Evolutionary conservation across 2,888 invertebrate species (phyloP).

Genomic region (Lithosia quadra): DNA sequence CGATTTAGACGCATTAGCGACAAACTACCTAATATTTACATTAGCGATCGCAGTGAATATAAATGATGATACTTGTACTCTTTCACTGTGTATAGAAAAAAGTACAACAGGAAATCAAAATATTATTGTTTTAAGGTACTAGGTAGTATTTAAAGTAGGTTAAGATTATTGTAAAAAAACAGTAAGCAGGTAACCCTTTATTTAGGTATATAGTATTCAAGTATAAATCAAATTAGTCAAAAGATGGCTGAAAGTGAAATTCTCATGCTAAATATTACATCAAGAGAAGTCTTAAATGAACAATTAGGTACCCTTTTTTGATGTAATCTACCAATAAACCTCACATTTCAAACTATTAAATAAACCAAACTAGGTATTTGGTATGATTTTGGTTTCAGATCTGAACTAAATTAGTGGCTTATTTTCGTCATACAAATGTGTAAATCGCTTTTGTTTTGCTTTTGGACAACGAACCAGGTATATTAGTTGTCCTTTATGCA

Average conservation of each 20-base stretch:
- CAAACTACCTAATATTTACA: slow-evolving; percentile 40
- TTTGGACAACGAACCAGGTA: slow-evolving; percentile 55
- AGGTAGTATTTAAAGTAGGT: too few relatives aligned
- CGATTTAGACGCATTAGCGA: slow-evolving; percentile 52
- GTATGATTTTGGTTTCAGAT: background rate
- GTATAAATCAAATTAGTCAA: background rate
- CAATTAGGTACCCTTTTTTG: background rate
- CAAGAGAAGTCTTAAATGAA: background rate
- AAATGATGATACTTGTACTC: background rate
- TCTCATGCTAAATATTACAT: background rate
- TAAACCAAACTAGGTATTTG: background rate
- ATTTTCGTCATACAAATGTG: background rate
- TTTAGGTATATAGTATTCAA: too few relatives aligned
- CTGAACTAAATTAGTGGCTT: background rate
- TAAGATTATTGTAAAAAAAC: too few relatives aligned
- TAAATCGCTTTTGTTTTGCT: slow-evolving; percentile 54
- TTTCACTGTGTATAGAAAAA: background rate
- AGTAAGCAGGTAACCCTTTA: too few relatives aligned
- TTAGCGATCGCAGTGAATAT: slow-evolving; percentile 14
- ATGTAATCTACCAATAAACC: background rate
- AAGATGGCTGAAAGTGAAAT: background rate
- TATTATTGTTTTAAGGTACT: too few relatives aligned
- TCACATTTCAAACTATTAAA: background rate
- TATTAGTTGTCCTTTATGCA: slow-evolving; percentile 71
- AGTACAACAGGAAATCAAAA: background rate